Percentiles rank a stretch among this genome's conserved stretches.
phyloP scores from a whole-genome alignment of 1,140 invertebrate species.

The Popillia japonica region DNA sequence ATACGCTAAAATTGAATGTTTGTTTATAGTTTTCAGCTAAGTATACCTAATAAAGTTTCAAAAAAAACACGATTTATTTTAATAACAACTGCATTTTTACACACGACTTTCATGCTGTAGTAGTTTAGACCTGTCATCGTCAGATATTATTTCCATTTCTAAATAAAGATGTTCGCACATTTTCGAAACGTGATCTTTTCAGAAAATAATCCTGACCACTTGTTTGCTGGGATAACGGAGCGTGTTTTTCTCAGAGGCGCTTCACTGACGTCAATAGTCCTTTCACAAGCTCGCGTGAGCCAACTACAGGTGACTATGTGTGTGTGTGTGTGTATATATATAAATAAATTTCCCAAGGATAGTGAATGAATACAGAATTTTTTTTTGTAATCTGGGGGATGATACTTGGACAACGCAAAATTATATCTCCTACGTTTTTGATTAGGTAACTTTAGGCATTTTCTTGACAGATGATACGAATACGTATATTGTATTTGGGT shows the following conservation, averaged over 20 bases:
- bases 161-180: background rate
- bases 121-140: slow-evolving; percentile 1
- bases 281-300: background rate
- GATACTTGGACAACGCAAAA: too few relatives aligned
- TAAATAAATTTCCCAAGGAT: too few relatives aligned
- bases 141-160: background rate
- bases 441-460: too few relatives aligned
- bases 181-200: background rate
- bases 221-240: background rate
- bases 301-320: background rate
- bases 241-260: background rate
- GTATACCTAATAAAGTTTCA: background rate
- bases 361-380: too few relatives aligned
- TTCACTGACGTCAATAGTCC: background rate
- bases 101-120: background rate
- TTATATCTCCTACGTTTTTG: too few relatives aligned
- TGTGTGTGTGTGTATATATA: too few relatives aligned
- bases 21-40: background rate
- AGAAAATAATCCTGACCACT: background rate
- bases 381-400: too few relatives aligned
- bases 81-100: background rate
- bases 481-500: background rate
- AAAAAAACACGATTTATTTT: background rate
- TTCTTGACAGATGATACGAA: background rate
- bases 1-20: background rate